A percentile compares a stretch with the other conserved stretches of the same genome.
phyloP scores from a whole-genome alignment of 2,888 invertebrate species.

The Physocephala rufipes region DNA sequence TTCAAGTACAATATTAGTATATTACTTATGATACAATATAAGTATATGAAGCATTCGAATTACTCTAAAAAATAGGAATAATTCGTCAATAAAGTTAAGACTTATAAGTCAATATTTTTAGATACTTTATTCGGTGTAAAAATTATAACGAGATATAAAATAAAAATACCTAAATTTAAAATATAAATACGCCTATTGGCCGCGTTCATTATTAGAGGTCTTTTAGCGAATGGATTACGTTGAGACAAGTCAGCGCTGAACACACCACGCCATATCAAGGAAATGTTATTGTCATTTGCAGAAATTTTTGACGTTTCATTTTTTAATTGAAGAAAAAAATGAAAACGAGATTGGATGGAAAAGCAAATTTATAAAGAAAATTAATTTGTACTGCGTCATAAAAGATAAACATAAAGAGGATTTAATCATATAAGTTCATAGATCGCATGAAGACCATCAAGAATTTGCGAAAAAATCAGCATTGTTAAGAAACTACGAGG shows the following conservation, averaged over 20 bases:
- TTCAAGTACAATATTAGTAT: neutral
- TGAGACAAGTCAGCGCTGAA: slow-evolving; percentile 22
- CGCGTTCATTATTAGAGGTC: no score
- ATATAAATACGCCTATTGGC: no score
- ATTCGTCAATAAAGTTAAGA: neutral
- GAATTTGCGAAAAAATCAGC: slow-evolving; percentile 28
- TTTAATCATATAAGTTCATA: neutral
- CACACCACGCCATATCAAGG: slow-evolving; percentile 27
- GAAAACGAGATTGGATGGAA: slow-evolving; percentile 37
- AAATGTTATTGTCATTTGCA: slow-evolving; percentile 36
- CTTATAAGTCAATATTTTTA: neutral
- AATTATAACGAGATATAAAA: slow-evolving; percentile 3
- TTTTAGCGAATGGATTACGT: no score
- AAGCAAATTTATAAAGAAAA: slow-evolving; percentile 38
- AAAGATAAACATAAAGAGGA: slow-evolving; percentile 39
- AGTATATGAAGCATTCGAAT: neutral
- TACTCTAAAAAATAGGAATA: neutral
- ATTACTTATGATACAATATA: no score
- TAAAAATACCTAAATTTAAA: neutral
- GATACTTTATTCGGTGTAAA: slow-evolving; percentile 7
- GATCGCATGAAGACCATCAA: slow-evolving; percentile 16
- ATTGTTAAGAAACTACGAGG: slow-evolving; percentile 15
- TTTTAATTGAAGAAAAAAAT: slow-evolving; percentile 30
- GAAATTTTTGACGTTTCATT: slow-evolving; percentile 30
- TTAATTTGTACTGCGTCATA: slow-evolving; percentile 41